Percentiles rank a stretch among this genome's conserved stretches.
Conservation (phyloP, 64 coral and sea anemone species). For the Stichodactyla mertensii region DNA sequence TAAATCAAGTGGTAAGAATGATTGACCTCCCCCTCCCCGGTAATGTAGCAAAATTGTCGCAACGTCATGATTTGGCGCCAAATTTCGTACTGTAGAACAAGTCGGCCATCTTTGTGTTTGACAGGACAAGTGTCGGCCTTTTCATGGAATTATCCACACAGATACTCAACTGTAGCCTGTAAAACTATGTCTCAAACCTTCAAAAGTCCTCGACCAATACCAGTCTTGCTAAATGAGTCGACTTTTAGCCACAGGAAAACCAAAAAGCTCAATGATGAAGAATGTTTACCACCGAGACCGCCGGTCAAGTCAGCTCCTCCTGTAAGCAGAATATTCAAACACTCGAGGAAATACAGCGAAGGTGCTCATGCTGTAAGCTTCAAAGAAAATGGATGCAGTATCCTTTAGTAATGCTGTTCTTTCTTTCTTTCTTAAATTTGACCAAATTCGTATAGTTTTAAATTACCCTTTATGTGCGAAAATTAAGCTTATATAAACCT, state of each 20-base stretch:
- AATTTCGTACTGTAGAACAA: constrained; percentile 32
- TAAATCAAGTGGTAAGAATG: background rate
- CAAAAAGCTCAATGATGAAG: constrained; percentile 51
- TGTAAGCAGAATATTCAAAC: constrained; percentile 94
- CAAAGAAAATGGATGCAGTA: constrained; percentile 72
- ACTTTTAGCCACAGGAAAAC: constrained; percentile 86
- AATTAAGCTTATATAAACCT: no score
- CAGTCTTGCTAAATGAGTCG: constrained; percentile 62
- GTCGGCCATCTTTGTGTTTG: constrained; percentile 36
- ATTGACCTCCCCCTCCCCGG: background rate
- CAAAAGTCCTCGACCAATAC: constrained; percentile 85
- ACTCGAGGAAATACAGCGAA: constrained; percentile 62
- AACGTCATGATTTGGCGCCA: constrained; percentile 44
- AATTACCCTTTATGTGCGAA: background rate
- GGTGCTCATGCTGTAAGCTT: constrained; percentile 93
- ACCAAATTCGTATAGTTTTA: background rate
- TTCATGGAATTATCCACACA: constrained; percentile 27
- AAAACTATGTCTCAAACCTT: constrained; percentile 58
- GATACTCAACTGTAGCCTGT: background rate
- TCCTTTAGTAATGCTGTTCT: constrained; percentile 66
- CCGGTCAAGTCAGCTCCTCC: constrained; percentile 97
- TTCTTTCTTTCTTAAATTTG: background rate
- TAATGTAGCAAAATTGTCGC: background rate
- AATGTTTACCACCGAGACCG: constrained; percentile 92
- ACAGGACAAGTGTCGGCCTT: background rate